A percentile compares a stretch with the other conserved stretches of the same genome.
Conservation (phyloP, 2,797 vertebrate genomes). For the Triplophysa yarkandensis region DNA sequence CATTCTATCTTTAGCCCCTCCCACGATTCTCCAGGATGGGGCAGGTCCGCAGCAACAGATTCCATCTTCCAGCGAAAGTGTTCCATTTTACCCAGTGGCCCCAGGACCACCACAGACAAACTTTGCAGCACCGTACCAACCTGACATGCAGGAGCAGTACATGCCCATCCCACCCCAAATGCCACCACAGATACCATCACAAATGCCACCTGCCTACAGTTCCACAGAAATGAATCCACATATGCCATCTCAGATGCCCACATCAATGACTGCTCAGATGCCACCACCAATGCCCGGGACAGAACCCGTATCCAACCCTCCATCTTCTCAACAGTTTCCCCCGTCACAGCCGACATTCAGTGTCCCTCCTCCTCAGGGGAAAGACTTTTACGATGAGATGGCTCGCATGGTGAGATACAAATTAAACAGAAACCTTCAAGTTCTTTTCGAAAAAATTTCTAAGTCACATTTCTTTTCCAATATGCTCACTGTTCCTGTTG, state of each 20-base stretch:
- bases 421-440: neutral
- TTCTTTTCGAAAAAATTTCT: too few species aligned
- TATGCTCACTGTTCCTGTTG: neutral
- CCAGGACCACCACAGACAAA: slow-evolving; percentile 64
- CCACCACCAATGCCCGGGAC: slow-evolving; percentile 5
- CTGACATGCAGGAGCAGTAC: slow-evolving; percentile 59
- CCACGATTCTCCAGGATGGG: slow-evolving; percentile 78
- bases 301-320: neutral
- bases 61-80: slow-evolving; percentile 59
- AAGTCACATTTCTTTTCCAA: too few species aligned
- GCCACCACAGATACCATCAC: slow-evolving; percentile 52
- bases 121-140: slow-evolving; percentile 67
- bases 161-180: slow-evolving; percentile 55
- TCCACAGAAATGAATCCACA: slow-evolving; percentile 62
- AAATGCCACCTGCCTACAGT: slow-evolving; percentile 67
- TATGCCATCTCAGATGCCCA: slow-evolving; percentile 22
- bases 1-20: slow-evolving; percentile 73
- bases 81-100: slow-evolving; percentile 78
- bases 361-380: slow-evolving; percentile 70
- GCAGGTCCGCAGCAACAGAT: slow-evolving; percentile 61
- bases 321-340: slow-evolving; percentile 62
- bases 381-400: slow-evolving; percentile 86
- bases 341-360: slow-evolving; percentile 56
- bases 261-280: slow-evolving; percentile 23
- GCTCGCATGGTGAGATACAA: slow-evolving; percentile 74